These are phyloP conservation scores for Hemiscyllium ocellatum DNA, from an alignment of 2,113 vertebrate species.

Conservation along the genomic window DNA sequence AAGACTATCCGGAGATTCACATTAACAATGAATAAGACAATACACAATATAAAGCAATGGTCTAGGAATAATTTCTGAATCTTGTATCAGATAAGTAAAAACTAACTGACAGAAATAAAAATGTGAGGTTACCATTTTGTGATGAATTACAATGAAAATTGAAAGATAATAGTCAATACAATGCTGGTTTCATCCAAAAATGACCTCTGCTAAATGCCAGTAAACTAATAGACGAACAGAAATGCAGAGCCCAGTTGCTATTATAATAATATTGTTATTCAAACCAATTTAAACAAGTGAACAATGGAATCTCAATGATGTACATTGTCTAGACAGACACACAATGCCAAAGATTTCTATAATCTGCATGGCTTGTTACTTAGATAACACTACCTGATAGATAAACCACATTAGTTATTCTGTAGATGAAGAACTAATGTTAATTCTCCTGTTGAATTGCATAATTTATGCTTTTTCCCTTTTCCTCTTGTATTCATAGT, in stretches of 20 bases:
- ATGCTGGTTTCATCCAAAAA: neutral
- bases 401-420: neutral
- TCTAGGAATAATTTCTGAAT: neutral
- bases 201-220: neutral
- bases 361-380: neutral
- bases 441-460: too few relatives aligned
- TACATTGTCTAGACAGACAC: neutral
- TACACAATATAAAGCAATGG: neutral
- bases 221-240: neutral
- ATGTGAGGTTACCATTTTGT: neutral
- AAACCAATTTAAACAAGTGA: neutral
- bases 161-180: neutral
- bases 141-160: neutral
- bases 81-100: neutral
- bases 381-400: neutral
- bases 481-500: neutral
- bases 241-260: neutral
- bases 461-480: neutral
- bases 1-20: neutral
- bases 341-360: neutral
- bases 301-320: constrained; percentile 1
- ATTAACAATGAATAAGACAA: neutral
- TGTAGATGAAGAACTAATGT: neutral
- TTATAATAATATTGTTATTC: neutral
- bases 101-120: neutral